Conservation (phyloP, 1,140 invertebrate genomes). For the Aphelinus atriplicis region DNA sequence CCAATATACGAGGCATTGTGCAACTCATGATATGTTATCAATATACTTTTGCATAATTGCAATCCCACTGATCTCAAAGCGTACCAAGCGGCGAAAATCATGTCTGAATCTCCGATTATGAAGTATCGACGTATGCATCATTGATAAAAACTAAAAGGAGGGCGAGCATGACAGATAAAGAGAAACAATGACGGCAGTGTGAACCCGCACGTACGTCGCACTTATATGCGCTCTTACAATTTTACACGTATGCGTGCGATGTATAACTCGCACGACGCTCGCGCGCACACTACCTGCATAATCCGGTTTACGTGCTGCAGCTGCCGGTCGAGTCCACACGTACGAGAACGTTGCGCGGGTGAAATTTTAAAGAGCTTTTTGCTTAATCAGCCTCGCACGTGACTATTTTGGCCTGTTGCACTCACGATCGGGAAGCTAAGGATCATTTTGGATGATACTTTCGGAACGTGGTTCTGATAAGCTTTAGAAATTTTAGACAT, state of each 20-base stretch:
- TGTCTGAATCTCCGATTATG: too few species aligned
- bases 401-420: constrained; percentile 1
- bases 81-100: too few species aligned
- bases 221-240: not conserved
- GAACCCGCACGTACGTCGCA: not conserved
- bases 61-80: too few species aligned
- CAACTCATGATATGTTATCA: too few species aligned
- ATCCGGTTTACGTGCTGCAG: constrained; percentile 17
- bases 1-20: not conserved
- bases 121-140: too few species aligned
- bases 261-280: not conserved
- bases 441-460: not conserved
- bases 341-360: constrained; percentile 24
- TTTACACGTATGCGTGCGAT: not conserved
- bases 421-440: not conserved
- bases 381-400: constrained; percentile 47
- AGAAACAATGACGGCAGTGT: not conserved
- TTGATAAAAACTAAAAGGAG: too few species aligned
- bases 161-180: not conserved
- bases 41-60: too few species aligned
- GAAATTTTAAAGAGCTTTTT: constrained; percentile 55
- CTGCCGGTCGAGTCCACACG: not conserved
- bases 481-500: too few species aligned
- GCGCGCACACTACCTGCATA: constrained; percentile 8
- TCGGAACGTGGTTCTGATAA: too few species aligned